Percentiles rank a stretch among this genome's conserved stretches.
phyloP scores from a whole-genome alignment of 2,113 vertebrate genomes.

The Pseudopipra pipra region DNA sequence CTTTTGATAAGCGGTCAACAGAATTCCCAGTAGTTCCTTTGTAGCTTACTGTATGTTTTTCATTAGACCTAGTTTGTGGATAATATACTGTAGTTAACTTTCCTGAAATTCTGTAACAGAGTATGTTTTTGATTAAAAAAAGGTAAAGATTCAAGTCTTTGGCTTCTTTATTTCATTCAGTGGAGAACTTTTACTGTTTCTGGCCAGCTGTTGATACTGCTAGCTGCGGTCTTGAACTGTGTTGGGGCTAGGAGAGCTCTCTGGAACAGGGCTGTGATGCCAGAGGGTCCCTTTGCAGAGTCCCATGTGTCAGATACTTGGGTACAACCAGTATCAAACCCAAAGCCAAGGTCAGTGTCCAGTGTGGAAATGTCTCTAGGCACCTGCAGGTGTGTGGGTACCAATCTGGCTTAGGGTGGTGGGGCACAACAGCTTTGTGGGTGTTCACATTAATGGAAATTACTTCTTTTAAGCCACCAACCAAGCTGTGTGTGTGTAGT shows the following conservation, averaged over 20 bases:
- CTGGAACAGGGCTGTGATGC: neutral
- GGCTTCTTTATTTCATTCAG: neutral
- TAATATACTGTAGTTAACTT: slow-evolving; percentile 62
- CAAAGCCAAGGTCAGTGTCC: neutral
- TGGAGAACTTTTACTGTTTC: fast-evolving
- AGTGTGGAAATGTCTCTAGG: neutral
- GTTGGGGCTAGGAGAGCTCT: neutral
- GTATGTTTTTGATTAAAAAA: slow-evolving; percentile 79
- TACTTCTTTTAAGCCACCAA: neutral
- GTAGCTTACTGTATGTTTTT: slow-evolving; percentile 66
- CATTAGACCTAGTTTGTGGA: slow-evolving; percentile 71
- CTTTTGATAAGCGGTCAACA: slow-evolving; percentile 40
- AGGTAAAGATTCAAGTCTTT: neutral
- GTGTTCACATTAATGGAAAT: neutral
- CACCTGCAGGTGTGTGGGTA: neutral
- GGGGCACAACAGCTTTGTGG: neutral
- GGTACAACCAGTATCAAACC: neutral
- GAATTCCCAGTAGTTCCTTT: slow-evolving; percentile 61
- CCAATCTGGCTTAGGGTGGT: neutral
- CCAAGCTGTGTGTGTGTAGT: neutral
- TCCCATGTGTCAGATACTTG: neutral
- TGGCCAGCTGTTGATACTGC: fast-evolving
- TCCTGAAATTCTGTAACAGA: slow-evolving; percentile 74
- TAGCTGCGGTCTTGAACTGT: neutral
- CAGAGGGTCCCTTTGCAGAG: neutral